Conservation (phyloP, 1,140 invertebrate species). For the Subanguina moxae region DNA sequence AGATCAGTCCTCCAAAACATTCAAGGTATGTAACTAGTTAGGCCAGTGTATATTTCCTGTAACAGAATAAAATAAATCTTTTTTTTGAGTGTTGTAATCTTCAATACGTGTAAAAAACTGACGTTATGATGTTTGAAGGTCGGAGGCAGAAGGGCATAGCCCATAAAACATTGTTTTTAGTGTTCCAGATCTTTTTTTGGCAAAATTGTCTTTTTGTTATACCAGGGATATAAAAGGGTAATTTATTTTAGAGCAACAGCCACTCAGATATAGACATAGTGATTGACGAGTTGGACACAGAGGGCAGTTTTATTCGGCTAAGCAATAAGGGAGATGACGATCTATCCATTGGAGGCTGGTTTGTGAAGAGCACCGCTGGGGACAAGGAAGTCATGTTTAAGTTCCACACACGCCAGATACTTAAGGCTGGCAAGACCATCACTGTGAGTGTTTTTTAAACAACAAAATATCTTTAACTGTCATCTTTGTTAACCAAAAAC, state of each 20-base stretch:
- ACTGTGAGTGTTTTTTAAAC: constrained; percentile 42
- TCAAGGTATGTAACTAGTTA: constrained; percentile 19
- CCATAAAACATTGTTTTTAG: too few species aligned
- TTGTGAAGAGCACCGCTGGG: constrained; percentile 35
- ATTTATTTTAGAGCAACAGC: constrained; percentile 35
- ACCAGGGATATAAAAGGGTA: too few species aligned
- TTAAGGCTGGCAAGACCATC: constrained; percentile 42
- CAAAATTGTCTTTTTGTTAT: too few species aligned
- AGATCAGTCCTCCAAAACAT: constrained; percentile 22
- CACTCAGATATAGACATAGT: constrained; percentile 38
- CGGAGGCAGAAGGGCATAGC: too few species aligned
- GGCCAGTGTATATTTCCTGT: too few species aligned
- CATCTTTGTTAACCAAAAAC: neutral
- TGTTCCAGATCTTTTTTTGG: too few species aligned
- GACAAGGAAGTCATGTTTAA: constrained; percentile 52
- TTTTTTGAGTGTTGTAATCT: too few species aligned
- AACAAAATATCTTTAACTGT: too few species aligned
- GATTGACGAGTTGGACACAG: constrained; percentile 52
- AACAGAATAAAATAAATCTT: too few species aligned
- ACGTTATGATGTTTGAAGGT: too few species aligned
- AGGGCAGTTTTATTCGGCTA: constrained; percentile 49
- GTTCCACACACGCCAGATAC: constrained; percentile 39
- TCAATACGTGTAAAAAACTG: too few species aligned
- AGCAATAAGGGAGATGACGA: constrained; percentile 54
- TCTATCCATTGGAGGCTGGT: constrained; percentile 40